Evolutionary conservation across 2,888 invertebrate genomes (phyloP), one percentile per base, ranked within the genome.

Genomic region (Pristionchus entomophagus): DNA sequence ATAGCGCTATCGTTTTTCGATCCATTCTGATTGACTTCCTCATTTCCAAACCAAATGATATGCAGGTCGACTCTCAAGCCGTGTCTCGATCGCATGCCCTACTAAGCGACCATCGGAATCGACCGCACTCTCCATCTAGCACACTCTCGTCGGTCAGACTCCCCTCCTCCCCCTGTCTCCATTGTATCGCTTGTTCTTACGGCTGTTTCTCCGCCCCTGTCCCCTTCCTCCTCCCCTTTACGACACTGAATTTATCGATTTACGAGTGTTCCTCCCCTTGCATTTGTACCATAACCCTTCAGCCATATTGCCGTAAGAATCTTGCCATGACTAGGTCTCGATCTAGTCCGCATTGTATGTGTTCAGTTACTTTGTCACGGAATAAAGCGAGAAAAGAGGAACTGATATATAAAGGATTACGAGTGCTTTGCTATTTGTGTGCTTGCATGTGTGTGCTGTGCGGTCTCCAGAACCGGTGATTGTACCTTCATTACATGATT

Each of bases 71-170:
- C 81, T 17, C 38, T 81, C 35, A 81, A 81, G 81, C 81, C 81
- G 22, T 81, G 81, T 56, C 56, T 81, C 38, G 81, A 81, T 29
- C 81, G 81, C 14, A 81, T 81, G 35, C 81, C 81, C 35, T 81
- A 86, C 85, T 86, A 86, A 86, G 77, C 77, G 73, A 78, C 80
- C 65, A 56, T 83, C 26, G 1, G 51, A 29, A 32, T 62, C 62
- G 26, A 62, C n/a, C n/a, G n/a, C n/a, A n/a, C n/a, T n/a, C n/a
- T n/a, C n/a, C n/a, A n/a, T n/a, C n/a, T n/a, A n/a, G n/a, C n/a
- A n/a, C n/a, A n/a, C n/a, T n/a, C n/a, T n/a, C n/a, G n/a, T n/a
- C n/a, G n/a, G 29, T 3, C 10, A 29, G 0, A 6, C 6, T 32
- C 62, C 32, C 17, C 32, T 26, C 32, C 12, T 29, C 53, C 19